A percentile compares a stretch with the other conserved stretches of the same genome.
Conservation (phyloP, 2,797 vertebrate genomes). For the Anguilla obscura region DNA sequence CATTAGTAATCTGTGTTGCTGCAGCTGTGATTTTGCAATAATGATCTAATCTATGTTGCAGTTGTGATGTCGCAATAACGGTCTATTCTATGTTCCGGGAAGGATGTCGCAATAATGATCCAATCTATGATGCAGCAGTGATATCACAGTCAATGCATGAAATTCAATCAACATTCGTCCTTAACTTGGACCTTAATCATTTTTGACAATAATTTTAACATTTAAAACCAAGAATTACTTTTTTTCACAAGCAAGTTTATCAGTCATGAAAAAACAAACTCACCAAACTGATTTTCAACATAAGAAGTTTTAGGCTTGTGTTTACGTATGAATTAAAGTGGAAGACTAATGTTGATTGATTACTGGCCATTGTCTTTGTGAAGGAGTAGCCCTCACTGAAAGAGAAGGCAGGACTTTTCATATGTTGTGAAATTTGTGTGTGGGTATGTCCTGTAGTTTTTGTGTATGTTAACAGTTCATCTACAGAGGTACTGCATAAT, state of each 20-base stretch:
- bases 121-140: not conserved
- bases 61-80: not conserved
- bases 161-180: not conserved
- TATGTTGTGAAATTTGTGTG: too few species aligned
- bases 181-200: not conserved
- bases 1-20: not conserved
- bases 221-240: not conserved
- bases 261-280: not conserved
- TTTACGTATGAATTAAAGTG: not conserved
- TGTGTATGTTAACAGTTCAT: not conserved
- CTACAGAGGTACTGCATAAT: not conserved
- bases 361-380: not conserved
- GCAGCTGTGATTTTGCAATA: not conserved
- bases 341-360: not conserved
- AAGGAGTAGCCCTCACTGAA: not conserved
- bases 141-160: not conserved
- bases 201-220: not conserved
- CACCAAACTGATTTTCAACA: not conserved
- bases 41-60: not conserved
- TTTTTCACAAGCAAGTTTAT: not conserved
- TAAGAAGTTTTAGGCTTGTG: not conserved
- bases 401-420: not conserved
- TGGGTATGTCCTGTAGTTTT: too few species aligned
- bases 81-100: not conserved
- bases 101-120: not conserved